phyloP scores from a whole-genome alignment of 2,888 invertebrate species.

The Drosophila picticornis region DNA sequence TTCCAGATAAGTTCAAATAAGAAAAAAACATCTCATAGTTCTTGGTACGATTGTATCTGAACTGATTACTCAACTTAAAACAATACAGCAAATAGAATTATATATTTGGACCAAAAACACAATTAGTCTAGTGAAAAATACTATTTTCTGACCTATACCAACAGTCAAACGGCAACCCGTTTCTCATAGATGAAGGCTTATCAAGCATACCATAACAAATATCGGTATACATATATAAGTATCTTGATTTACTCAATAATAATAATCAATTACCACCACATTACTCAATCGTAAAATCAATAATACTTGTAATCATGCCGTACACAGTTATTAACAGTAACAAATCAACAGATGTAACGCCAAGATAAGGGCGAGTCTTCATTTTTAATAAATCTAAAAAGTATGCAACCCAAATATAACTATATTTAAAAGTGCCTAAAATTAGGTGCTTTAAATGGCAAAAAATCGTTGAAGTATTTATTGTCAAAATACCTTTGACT shows the following conservation, averaged over 20 bases:
- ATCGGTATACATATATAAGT: not conserved
- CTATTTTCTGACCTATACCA: conserved; percentile 27
- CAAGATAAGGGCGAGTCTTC: not conserved
- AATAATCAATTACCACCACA: no score
- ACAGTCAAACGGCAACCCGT: not conserved
- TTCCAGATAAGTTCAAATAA: conserved; percentile 21
- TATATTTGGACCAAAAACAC: not conserved
- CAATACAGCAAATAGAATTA: not conserved
- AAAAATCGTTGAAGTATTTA: not conserved
- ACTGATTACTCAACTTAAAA: conserved; percentile 43
- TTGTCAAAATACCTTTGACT: not conserved
- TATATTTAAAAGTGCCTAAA: not conserved
- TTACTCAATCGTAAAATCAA: no score
- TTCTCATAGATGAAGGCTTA: not conserved
- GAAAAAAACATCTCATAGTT: not conserved
- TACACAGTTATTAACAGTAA: not conserved
- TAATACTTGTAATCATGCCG: not conserved
- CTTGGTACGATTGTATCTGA: conserved; percentile 27
- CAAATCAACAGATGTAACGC: not conserved
- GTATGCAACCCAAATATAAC: conserved; percentile 7
- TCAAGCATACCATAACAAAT: not conserved
- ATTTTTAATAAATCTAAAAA: not conserved
- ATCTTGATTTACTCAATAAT: not conserved
- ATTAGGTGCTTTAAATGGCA: not conserved
- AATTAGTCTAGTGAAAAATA: not conserved